Evolutionary conservation across 2,113 vertebrate species (phyloP).

Genomic region (Anas platyrhynchos): DNA sequence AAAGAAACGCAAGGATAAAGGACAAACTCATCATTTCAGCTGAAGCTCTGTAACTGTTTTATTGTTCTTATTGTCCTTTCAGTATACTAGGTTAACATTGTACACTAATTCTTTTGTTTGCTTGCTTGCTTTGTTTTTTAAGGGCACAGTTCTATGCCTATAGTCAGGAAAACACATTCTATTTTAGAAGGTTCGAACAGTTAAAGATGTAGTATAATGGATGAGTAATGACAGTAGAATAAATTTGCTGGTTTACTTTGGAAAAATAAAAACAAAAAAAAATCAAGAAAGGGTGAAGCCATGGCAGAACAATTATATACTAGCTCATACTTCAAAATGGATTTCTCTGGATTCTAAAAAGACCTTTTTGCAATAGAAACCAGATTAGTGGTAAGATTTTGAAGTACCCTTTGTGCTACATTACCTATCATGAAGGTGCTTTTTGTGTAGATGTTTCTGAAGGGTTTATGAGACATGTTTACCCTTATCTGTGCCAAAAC

Average conservation of each 20-base stretch:
- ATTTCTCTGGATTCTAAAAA: background rate
- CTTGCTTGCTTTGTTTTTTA: background rate
- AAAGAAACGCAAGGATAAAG: conserved; percentile 25
- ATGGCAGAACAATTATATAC: background rate
- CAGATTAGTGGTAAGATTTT: background rate
- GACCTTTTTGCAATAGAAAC: background rate
- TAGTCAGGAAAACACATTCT: background rate
- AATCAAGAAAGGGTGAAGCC: background rate
- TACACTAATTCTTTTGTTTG: background rate
- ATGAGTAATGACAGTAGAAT: background rate
- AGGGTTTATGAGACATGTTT: background rate
- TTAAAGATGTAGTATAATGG: background rate
- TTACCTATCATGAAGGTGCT: background rate
- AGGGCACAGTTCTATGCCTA: background rate
- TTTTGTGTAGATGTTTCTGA: background rate
- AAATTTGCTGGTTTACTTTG: background rate
- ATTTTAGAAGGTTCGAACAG: background rate
- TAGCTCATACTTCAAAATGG: background rate
- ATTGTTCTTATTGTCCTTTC: background rate
- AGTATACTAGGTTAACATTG: background rate
- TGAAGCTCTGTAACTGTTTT: background rate
- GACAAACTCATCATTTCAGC: conserved; percentile 30
- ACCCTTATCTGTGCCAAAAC: background rate
- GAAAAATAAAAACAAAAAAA: background rate
- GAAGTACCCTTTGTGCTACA: background rate